Evolutionary conservation across 2,113 vertebrate species (phyloP).

Genomic region (Irena cyanogastra): DNA sequence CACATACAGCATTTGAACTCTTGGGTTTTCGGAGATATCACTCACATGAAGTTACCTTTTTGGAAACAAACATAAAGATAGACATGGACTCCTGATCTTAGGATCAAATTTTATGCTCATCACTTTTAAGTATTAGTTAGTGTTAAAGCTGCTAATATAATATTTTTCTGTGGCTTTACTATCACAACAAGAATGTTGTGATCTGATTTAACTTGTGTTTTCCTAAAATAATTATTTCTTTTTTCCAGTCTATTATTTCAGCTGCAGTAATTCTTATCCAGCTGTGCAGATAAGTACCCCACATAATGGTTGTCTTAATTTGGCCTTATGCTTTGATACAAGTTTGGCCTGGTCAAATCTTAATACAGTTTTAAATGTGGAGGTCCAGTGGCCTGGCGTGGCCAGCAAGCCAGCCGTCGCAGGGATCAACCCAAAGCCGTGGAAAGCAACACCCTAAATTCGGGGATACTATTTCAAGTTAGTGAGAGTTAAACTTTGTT

Average conservation of each 20-base stretch:
- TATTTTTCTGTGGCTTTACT: neutral
- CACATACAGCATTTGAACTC: neutral
- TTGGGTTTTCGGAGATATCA: neutral
- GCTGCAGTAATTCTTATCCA: neutral
- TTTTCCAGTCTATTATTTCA: neutral
- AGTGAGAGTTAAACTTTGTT: neutral
- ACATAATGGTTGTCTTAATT: neutral
- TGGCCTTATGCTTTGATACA: neutral
- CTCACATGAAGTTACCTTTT: neutral
- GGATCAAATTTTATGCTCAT: neutral
- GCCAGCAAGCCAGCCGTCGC: neutral
- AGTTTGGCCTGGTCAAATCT: neutral
- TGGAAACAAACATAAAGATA: neutral
- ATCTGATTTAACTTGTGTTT: neutral
- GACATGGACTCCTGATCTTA: neutral
- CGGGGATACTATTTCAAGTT: neutral
- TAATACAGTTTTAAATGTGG: neutral
- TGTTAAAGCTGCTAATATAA: neutral
- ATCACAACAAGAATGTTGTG: neutral
- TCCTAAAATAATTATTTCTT: neutral
- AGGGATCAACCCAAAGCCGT: too few relatives aligned
- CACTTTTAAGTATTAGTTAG: neutral
- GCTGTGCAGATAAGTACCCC: neutral
- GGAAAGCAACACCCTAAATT: neutral
- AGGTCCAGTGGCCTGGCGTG: neutral